These are phyloP conservation scores for Siniperca scherzeri DNA, from an alignment of 2,797 vertebrate species.

Conservation along the genomic window DNA sequence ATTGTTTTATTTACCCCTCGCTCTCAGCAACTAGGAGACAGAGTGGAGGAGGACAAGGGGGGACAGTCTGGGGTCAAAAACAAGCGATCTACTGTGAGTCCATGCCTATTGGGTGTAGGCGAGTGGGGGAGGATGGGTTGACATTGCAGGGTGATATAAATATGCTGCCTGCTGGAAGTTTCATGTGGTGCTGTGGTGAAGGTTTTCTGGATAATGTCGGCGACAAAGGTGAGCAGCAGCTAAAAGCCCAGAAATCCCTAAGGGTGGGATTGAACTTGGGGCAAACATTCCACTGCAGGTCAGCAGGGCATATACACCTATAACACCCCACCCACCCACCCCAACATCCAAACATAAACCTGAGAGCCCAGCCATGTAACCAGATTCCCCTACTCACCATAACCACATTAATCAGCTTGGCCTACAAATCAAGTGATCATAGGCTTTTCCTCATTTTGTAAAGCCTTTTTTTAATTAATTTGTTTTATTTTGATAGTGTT, in stretches of 20 bases:
- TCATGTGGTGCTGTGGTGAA: constrained; percentile 63
- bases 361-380: not conserved
- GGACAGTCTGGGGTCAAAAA: constrained; percentile 77
- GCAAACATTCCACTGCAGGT: constrained; percentile 71
- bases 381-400: constrained; percentile 1
- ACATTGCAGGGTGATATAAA: constrained; percentile 73
- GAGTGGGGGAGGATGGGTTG: constrained; percentile 62
- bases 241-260: constrained; percentile 52
- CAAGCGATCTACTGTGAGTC: constrained; percentile 77
- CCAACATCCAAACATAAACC: constrained; percentile 41
- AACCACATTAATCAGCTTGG: constrained; percentile 8
- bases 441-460: not conserved
- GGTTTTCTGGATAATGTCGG: constrained; percentile 78
- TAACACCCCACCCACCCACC: constrained; percentile 15
- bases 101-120: constrained; percentile 41
- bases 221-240: constrained; percentile 59
- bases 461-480: not conserved
- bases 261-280: constrained; percentile 67
- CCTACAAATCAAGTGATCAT: not conserved
- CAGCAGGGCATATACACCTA: constrained; percentile 61
- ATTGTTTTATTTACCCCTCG: constrained; percentile 86
- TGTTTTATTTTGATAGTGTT: not conserved
- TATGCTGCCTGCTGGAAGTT: constrained; percentile 66
- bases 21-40: constrained; percentile 80
- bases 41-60: constrained; percentile 70